Percentiles rank a stretch among this genome's conserved stretches.
These are phyloP conservation scores for Caranx melampygus DNA, from an alignment of 2,113 vertebrate species.

Conservation along the genomic window DNA sequence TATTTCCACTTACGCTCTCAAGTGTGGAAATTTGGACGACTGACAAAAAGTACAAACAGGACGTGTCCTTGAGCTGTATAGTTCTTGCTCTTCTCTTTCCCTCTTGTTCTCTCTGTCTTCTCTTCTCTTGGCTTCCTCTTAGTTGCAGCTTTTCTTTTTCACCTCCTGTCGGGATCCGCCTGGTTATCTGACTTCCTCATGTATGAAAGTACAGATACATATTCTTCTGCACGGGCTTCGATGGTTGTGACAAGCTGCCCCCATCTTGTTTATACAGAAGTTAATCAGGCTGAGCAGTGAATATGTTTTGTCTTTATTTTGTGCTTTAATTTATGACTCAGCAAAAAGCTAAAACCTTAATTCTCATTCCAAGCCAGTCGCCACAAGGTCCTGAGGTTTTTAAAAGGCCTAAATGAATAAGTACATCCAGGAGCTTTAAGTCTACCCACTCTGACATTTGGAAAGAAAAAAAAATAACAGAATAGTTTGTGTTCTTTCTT, in stretches of 20 bases:
- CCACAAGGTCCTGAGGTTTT: background rate
- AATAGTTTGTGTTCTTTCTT: background rate
- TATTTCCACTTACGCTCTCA: conserved; percentile 69
- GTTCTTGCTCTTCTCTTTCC: conserved; percentile 14
- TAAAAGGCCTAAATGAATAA: background rate
- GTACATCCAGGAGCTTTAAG: background rate
- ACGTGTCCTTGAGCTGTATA: conserved; percentile 63
- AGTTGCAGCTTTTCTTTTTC: background rate
- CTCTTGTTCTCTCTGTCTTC: background rate
- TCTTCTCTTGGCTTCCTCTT: background rate
- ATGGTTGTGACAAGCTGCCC: background rate
- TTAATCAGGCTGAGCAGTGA: background rate
- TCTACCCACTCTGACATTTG: background rate
- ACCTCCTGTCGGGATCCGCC: background rate
- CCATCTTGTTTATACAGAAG: background rate
- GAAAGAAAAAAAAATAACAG: background rate
- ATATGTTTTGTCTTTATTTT: background rate
- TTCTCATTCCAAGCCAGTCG: background rate
- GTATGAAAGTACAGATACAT: background rate
- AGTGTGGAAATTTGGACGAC: conserved; percentile 72
- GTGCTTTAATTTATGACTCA: background rate
- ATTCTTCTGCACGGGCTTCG: background rate
- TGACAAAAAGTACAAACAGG: conserved; percentile 71
- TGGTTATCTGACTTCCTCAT: background rate
- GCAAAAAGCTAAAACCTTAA: background rate